Evolutionary conservation across 2,113 vertebrate species (phyloP).

Genomic region (Tichodroma muraria): DNA sequence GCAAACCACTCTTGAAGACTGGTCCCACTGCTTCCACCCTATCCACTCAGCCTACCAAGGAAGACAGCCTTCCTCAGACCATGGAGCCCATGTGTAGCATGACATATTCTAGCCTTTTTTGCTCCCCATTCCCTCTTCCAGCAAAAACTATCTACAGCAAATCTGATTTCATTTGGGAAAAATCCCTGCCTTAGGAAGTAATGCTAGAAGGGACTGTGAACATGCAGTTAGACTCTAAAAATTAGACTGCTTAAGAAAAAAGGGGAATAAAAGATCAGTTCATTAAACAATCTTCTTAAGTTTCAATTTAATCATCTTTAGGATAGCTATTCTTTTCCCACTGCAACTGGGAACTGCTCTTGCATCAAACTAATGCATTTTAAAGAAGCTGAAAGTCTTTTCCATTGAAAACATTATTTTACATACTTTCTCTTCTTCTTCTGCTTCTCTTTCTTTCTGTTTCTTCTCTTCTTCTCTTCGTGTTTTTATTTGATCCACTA

Average conservation of each 20-base stretch:
- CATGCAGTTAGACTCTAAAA: not conserved
- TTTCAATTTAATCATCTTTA: not conserved
- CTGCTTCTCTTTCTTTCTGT: slow-evolving; percentile 85
- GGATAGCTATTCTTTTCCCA: not conserved
- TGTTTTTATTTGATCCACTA: slow-evolving; percentile 91
- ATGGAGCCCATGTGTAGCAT: not conserved
- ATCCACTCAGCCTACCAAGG: not conserved
- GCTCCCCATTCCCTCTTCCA: not conserved
- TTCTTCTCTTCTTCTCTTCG: slow-evolving; percentile 88
- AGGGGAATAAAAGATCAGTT: not conserved
- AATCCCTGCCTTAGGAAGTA: not conserved
- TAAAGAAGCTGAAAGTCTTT: not conserved
- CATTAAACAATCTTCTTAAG: not conserved
- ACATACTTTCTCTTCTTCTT: slow-evolving; percentile 94
- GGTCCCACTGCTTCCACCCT: not conserved
- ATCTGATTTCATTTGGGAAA: not conserved
- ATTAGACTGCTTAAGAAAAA: not conserved
- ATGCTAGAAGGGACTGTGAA: not conserved
- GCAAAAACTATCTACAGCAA: not conserved
- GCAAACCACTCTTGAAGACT: not conserved
- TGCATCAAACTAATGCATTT: not conserved
- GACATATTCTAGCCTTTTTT: not conserved
- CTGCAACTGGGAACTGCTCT: not conserved
- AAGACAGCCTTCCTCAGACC: not conserved
- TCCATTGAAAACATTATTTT: not conserved